Evolutionary conservation across 2,888 invertebrate species (phyloP), one percentile per base, ranked within the genome.

Genomic region (Chydorus sphaericus): DNA sequence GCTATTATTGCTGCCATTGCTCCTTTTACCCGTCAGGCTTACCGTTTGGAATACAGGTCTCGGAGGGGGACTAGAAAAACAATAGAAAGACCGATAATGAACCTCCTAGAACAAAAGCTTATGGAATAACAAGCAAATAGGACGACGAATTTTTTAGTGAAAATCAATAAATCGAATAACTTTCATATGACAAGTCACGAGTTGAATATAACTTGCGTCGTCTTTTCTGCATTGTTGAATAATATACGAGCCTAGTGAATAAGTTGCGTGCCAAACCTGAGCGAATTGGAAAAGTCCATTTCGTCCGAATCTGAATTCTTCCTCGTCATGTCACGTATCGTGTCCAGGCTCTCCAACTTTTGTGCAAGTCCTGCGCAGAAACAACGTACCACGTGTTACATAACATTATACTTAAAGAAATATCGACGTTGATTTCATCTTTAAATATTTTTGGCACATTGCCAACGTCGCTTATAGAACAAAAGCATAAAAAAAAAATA

Each of bases 41-140:
- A 78, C 77, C 69, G 77, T 79, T 70, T 87, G 82, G 71, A 88
- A 89, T 63, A 83, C 81, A 63, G 86, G 87, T 68, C 83, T 85
- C 54, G 87, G 85, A 71, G 81, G 81, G 69, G n/a, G n/a, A n/a
- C 85, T 85, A 71, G 67, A 62, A 64, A 55, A 58, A n/a, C n/a
- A n/a, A n/a, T n/a, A n/a, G n/a, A n/a, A n/a, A n/a, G n/a, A n/a
- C n/a, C n/a, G n/a, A n/a, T n/a, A n/a, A n/a, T n/a, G n/a, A n/a
- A n/a, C n/a, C n/a, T n/a, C n/a, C n/a, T n/a, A n/a, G n/a, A n/a
- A n/a, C n/a, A n/a, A n/a, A n/a, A n/a, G n/a, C n/a, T n/a, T n/a
- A n/a, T n/a, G n/a, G n/a, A n/a, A n/a, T n/a, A n/a, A n/a, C n/a
- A n/a, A n/a, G n/a, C n/a, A n/a, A n/a, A n/a, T n/a, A n/a, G n/a